These are phyloP conservation scores for Caenorhabditis drosophilae DNA, from an alignment of 2,888 invertebrate species.

Conservation along the genomic window DNA sequence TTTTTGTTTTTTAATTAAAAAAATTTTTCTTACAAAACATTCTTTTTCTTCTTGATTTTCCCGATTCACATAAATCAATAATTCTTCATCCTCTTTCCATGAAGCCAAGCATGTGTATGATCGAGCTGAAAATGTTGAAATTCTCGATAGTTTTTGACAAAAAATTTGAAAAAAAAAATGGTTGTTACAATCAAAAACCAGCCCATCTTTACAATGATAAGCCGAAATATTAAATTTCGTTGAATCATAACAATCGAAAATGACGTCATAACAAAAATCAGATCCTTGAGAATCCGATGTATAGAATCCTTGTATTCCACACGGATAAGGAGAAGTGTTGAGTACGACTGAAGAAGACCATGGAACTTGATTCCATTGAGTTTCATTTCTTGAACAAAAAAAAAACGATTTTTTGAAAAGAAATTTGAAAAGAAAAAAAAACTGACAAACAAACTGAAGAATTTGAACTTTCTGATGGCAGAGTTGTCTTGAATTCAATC, in stretches of 20 bases:
- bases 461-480: constrained; percentile 39
- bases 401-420: neutral
- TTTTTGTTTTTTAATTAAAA: neutral
- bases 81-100: constrained; percentile 52
- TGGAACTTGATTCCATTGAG: constrained; percentile 30
- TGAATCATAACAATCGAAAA: constrained; percentile 45
- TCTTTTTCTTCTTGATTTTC: constrained; percentile 32
- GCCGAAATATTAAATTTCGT: constrained; percentile 45
- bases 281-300: constrained; percentile 41
- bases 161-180: neutral
- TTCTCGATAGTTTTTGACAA: constrained; percentile 2
- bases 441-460: constrained; percentile 39
- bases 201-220: constrained; percentile 50
- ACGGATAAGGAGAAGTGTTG: constrained; percentile 39
- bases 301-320: constrained; percentile 44
- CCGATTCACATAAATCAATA: constrained; percentile 51
- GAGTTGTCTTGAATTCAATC: constrained; percentile 58
- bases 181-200: constrained; percentile 48
- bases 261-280: constrained; percentile 53
- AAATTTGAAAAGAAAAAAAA: neutral
- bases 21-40: constrained; percentile 55
- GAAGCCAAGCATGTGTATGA: constrained; percentile 55
- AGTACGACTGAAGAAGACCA: constrained; percentile 43
- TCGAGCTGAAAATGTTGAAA: constrained; percentile 37
- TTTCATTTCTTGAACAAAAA: constrained; percentile 28